Conservation (phyloP, 1,140 invertebrate species). For the Pollicipes pollicipes region DNA sequence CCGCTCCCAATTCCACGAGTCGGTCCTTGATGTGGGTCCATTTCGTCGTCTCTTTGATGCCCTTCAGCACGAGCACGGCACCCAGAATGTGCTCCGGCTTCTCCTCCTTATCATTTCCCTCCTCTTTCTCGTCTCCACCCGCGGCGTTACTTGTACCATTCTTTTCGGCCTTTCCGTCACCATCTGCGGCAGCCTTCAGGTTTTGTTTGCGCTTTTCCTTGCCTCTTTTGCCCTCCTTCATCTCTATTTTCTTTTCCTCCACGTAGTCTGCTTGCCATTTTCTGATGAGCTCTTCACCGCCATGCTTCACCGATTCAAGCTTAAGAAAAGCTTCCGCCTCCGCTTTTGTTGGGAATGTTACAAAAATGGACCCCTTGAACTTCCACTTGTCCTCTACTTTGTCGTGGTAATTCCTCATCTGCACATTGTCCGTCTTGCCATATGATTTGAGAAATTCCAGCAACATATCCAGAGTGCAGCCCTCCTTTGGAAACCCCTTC, state of each 20-base stretch:
- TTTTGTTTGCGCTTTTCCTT: conserved; percentile 29
- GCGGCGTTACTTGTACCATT: conserved; percentile 1
- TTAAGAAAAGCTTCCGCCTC: conserved; percentile 46
- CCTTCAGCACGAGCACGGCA: not conserved
- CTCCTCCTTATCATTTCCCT: not conserved
- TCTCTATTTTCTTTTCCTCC: conserved; percentile 48
- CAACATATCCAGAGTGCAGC: conserved; percentile 44
- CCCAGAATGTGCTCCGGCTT: not conserved
- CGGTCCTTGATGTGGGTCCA: not conserved
- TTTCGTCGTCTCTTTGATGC: not conserved
- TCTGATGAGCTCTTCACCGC: conserved; percentile 45
- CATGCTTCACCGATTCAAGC: conserved; percentile 45
- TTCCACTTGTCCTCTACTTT: conserved; percentile 38
- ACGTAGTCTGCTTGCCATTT: conserved; percentile 53
- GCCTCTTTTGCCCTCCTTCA: conserved; percentile 28
- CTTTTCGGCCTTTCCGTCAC: conserved; percentile 24
- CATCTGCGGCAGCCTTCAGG: conserved; percentile 24
- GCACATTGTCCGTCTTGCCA: conserved; percentile 53
- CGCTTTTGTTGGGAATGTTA: conserved; percentile 57
- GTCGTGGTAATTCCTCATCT: conserved; percentile 50
- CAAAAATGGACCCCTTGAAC: conserved; percentile 81
- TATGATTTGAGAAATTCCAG: conserved; percentile 51
- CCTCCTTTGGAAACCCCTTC: conserved; percentile 67
- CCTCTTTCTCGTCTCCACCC: not conserved
- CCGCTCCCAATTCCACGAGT: not conserved